Evolutionary conservation across 2,113 vertebrate species (phyloP).

Genomic region (Lepisosteus osseus): DNA sequence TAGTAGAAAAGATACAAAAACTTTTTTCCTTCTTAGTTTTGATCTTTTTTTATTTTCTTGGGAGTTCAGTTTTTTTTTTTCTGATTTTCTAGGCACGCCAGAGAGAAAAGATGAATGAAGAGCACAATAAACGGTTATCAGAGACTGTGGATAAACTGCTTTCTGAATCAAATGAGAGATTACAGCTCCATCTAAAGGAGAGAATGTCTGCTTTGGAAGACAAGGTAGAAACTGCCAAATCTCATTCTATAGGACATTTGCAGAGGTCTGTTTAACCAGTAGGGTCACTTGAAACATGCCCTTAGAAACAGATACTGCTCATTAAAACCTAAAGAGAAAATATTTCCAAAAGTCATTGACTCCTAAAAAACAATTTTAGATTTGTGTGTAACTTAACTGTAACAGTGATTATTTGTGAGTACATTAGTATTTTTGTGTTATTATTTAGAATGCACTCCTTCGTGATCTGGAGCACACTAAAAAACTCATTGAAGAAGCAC

Average conservation of each 20-base stretch:
- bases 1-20: too few relatives aligned
- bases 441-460: constrained; percentile 81
- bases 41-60: too few relatives aligned
- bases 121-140: constrained; percentile 93
- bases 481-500: constrained; percentile 89
- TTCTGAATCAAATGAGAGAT: constrained; percentile 93
- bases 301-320: too few relatives aligned
- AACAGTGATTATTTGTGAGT: too few relatives aligned
- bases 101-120: constrained; percentile 97
- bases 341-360: too few relatives aligned
- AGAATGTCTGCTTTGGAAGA: constrained; percentile 95
- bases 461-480: constrained; percentile 88
- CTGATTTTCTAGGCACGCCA: constrained; percentile 77
- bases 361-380: too few relatives aligned
- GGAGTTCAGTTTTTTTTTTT: background rate
- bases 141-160: constrained; percentile 95
- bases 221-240: constrained; percentile 69
- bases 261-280: too few relatives aligned
- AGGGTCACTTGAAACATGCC: too few relatives aligned
- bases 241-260: too few relatives aligned
- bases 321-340: too few relatives aligned
- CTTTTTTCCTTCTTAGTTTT: too few relatives aligned
- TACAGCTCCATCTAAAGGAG: constrained; percentile 96
- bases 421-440: background rate
- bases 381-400: too few relatives aligned